Evolutionary conservation across 2,888 invertebrate genomes (phyloP), one percentile per base, ranked within the genome.

Genomic region (Lucinisca nassula): DNA sequence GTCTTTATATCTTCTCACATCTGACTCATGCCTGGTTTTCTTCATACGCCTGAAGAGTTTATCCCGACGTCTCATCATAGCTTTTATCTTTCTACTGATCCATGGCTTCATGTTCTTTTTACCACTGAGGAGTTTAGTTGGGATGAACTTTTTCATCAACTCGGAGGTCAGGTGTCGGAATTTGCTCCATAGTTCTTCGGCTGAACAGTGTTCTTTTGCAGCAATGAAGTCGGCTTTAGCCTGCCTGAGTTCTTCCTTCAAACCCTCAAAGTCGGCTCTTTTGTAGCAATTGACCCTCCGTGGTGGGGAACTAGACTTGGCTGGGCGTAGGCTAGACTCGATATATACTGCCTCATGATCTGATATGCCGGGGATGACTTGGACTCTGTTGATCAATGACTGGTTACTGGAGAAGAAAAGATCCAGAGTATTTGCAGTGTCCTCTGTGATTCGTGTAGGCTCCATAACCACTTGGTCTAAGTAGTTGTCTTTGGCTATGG

Each of bases 261-360:
- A 37, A 37, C n/a, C 37, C 4, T 78, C 32, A 40, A 61, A 82
- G 35, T 82, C 40, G 0, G 77, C 82, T 49, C 67, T 82, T 21
- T 82, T 58, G 77, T 77, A 82, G 35, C 14, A n/a, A 40, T 32
- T 38, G 12, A 80, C 81, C 30, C 24, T 77, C 32, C 51, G 2
- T 10, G 74, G 55, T 45, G 58, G 67, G 40, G 37, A n/a, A 0
- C 14, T 12, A 24, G 70, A 17, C 27, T 37, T 82, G 55, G 37
- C 37, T 4, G 76, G 67, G 0, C 49, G 76, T n/a, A 82, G 51
- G 40, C 82, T 82, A 12, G 84, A 67, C 72, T 84, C 84, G 12
- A 84, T 27, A n/a, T 84, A 84, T 0, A 84, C 74, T 73, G 79
- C 55, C 35, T 84, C 79, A 75, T 79, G 74, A 51, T 84, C 84